A percentile compares a stretch with the other conserved stretches of the same genome.
These are phyloP conservation scores for Phorcus lineatus DNA, from an alignment of 2,888 invertebrate species.

Conservation along the genomic window DNA sequence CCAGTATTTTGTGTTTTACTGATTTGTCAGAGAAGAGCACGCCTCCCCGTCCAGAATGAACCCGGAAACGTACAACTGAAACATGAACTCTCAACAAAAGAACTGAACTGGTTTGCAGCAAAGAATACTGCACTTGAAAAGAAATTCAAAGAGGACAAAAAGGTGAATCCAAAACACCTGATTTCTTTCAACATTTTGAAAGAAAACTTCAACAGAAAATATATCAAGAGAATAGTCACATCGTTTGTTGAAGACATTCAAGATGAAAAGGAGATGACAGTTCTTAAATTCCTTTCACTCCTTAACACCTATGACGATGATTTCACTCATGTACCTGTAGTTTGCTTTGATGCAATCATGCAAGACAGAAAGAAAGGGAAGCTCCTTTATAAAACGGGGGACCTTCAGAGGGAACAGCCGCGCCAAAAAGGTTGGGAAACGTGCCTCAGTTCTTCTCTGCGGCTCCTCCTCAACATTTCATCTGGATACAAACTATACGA, in stretches of 20 bases:
- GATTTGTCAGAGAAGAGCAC: conserved; percentile 35
- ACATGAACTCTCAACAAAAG: conserved; percentile 48
- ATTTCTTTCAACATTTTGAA: conserved; percentile 63
- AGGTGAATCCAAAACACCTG: conserved; percentile 49
- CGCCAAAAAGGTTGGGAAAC: conserved; percentile 43
- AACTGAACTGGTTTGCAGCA: conserved; percentile 51
- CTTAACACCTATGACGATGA: conserved; percentile 55
- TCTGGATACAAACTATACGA: conserved; percentile 30
- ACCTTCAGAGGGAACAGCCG: conserved; percentile 18
- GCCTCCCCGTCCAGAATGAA: conserved; percentile 26
- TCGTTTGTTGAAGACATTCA: conserved; percentile 44
- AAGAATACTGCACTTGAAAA: conserved; percentile 45
- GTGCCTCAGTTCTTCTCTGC: conserved; percentile 40
- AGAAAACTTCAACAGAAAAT: conserved; percentile 53
- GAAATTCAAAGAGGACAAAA: conserved; percentile 37
- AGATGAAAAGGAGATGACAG: conserved; percentile 35
- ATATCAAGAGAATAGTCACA: conserved; percentile 50
- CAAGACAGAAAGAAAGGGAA: neutral
- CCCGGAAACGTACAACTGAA: neutral
- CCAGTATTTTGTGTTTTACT: conserved; percentile 48
- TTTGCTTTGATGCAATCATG: conserved; percentile 55
- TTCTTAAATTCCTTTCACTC: conserved; percentile 54
- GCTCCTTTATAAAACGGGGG: neutral
- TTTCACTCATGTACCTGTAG: conserved; percentile 47
- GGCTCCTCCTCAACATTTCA: conserved; percentile 50